phyloP scores from a whole-genome alignment of 2,888 invertebrate species.

The Tineola bisselliella region DNA sequence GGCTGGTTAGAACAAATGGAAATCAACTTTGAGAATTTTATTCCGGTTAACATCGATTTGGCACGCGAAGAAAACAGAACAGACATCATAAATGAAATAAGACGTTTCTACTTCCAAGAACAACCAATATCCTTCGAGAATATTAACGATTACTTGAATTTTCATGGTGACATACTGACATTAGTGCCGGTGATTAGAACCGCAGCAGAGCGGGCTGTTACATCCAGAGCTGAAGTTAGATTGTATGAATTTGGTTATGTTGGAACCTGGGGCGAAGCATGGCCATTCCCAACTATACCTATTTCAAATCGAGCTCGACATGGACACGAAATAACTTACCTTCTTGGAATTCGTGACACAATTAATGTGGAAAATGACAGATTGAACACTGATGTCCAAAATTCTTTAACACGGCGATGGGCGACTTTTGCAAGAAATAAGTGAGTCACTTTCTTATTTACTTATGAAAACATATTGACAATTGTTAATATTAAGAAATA shows the following conservation, averaged over 20 bases:
- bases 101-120: conserved; percentile 38
- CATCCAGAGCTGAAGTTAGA: conserved; percentile 34
- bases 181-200: conserved; percentile 39
- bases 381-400: background rate
- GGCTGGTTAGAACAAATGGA: conserved; percentile 41
- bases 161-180: conserved; percentile 44
- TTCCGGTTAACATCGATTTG: conserved; percentile 41
- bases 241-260: conserved; percentile 41
- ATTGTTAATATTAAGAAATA: too few species aligned
- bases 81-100: conserved; percentile 26
- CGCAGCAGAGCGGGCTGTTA: conserved; percentile 35
- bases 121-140: conserved; percentile 31
- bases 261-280: conserved; percentile 39
- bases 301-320: conserved; percentile 38
- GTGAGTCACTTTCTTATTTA: conserved; percentile 25
- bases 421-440: conserved; percentile 37
- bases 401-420: conserved; percentile 30
- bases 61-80: conserved; percentile 23
- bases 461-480: too few species aligned
- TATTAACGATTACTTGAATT: conserved; percentile 40
- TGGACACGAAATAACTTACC: conserved; percentile 31
- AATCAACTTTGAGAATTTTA: conserved; percentile 39
- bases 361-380: too few species aligned
- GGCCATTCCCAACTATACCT: conserved; percentile 36
- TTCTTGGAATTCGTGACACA: background rate